These are phyloP conservation scores for Cheilosia vernalis DNA, from an alignment of 2,888 invertebrate species.

Conservation along the genomic window DNA sequence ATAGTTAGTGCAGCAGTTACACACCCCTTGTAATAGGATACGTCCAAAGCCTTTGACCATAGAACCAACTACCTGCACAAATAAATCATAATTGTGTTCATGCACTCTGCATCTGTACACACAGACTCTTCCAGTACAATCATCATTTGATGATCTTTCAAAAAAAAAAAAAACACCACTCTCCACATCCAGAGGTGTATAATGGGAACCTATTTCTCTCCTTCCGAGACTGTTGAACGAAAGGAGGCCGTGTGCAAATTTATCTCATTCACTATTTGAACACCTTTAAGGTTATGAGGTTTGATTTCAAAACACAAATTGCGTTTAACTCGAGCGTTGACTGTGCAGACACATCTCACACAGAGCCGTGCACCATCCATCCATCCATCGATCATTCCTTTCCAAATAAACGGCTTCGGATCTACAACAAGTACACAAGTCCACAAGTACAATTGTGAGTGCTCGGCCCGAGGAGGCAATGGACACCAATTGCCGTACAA, in stretches of 20 bases:
- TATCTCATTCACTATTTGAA: slow-evolving; percentile 61
- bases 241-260: slow-evolving; percentile 31
- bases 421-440: neutral
- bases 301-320: slow-evolving; percentile 63
- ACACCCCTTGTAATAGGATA: slow-evolving; percentile 15
- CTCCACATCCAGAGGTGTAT: slow-evolving; percentile 31
- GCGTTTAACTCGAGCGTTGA: slow-evolving; percentile 59
- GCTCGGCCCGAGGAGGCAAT: slow-evolving; percentile 1
- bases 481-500: slow-evolving; percentile 59
- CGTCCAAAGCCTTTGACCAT: slow-evolving; percentile 34
- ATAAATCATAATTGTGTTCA: slow-evolving; percentile 42
- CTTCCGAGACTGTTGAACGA: slow-evolving; percentile 15
- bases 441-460: slow-evolving; percentile 15
- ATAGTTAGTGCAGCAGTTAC: neutral
- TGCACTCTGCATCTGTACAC: neutral
- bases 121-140: slow-evolving; percentile 8
- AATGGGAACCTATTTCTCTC: slow-evolving; percentile 46
- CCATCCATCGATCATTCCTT: slow-evolving; percentile 56
- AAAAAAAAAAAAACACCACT: neutral
- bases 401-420: slow-evolving; percentile 31
- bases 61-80: slow-evolving; percentile 14
- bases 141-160: slow-evolving; percentile 35
- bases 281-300: slow-evolving; percentile 66
- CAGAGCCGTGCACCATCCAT: slow-evolving; percentile 4
- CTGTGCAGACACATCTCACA: slow-evolving; percentile 15